Base-by-base conservation (phyloP, 2,888 invertebrate genomes). In the Drosophila yooni region DNA sequence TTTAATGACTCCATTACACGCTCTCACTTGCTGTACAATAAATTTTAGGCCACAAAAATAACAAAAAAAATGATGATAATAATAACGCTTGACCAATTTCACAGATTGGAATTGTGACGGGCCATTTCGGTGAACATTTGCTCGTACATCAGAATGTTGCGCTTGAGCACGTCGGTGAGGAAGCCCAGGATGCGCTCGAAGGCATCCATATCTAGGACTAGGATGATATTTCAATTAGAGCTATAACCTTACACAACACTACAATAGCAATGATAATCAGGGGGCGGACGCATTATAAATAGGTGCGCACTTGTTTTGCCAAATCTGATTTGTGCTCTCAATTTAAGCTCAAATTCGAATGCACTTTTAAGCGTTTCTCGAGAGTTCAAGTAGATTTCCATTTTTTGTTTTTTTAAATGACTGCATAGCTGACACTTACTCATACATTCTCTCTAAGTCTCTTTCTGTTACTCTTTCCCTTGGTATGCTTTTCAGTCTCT, bases 131-230 rank as follows among this genome's bases (percentile, higher is more conserved):
- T 81, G 59, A 92, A 83, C 75, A 89, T 83, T 63, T 91, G 90
- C 83, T 99, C 98, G 93, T 99, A 99, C 93, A 97, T 97, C 93
- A 97, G 96, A 91, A 98, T 98, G 94, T 98, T 99, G 90, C 98
- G 96, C 94, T 98, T 98, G 97, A 99, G 98, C 65, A 99, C 96
- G 93, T 99, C 97, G 97, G 99, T 98, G 94, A 99, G 98, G 63
- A 98, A 98, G 63, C 99, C 99, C 89, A 99, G 95, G 80, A 99
- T 95, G 62, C 99, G 96, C 94, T 99, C 98, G 94, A 99, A 99
- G 70, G 99, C 98, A 91, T 97, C 97, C 91, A 98, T 98, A 94
- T 99, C 99, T 94, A 99, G 94, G 94, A 98, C 99, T 98, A 58
- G 94, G 69, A 69, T 68, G 70, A 68, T 74, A 43, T 75, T 65